phyloP scores from a whole-genome alignment of 2,888 invertebrate species.

The Archips xylosteana region DNA sequence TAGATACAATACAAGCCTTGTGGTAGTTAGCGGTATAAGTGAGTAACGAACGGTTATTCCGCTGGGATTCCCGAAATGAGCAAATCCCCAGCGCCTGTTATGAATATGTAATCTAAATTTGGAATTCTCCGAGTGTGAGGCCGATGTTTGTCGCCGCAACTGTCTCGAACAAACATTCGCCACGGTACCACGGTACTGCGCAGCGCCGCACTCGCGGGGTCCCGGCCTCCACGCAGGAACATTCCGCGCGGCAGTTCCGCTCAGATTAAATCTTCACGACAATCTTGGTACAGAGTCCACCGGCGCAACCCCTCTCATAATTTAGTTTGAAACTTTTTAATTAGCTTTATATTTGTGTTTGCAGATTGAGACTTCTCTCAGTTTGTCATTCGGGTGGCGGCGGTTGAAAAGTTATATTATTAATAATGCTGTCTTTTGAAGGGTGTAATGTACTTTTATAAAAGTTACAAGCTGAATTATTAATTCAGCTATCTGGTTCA shows the following conservation, averaged over 20 bases:
- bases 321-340: slow-evolving; percentile 86
- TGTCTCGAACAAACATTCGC: slow-evolving; percentile 74
- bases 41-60: slow-evolving; percentile 66
- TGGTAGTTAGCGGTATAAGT: slow-evolving; percentile 1
- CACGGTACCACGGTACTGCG: slow-evolving; percentile 68
- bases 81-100: slow-evolving; percentile 77
- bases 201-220: slow-evolving; percentile 45
- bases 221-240: slow-evolving; percentile 52
- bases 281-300: slow-evolving; percentile 81
- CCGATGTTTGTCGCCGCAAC: slow-evolving; percentile 80
- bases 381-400: slow-evolving; percentile 78
- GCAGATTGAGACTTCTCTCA: slow-evolving; percentile 83
- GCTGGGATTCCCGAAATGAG: slow-evolving; percentile 74
- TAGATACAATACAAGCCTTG: background rate
- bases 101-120: slow-evolving; percentile 84
- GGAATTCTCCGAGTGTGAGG: slow-evolving; percentile 81
- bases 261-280: slow-evolving; percentile 79
- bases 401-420: slow-evolving; percentile 79
- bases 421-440: slow-evolving; percentile 64
- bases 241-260: slow-evolving; percentile 72
- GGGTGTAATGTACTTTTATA: slow-evolving; percentile 48
- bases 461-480: slow-evolving; percentile 29
- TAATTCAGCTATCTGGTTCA: slow-evolving; percentile 10
- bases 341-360: slow-evolving; percentile 86
- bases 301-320: slow-evolving; percentile 84